phyloP scores from a whole-genome alignment of 2,113 vertebrate species.

The Anguilla japonica region DNA sequence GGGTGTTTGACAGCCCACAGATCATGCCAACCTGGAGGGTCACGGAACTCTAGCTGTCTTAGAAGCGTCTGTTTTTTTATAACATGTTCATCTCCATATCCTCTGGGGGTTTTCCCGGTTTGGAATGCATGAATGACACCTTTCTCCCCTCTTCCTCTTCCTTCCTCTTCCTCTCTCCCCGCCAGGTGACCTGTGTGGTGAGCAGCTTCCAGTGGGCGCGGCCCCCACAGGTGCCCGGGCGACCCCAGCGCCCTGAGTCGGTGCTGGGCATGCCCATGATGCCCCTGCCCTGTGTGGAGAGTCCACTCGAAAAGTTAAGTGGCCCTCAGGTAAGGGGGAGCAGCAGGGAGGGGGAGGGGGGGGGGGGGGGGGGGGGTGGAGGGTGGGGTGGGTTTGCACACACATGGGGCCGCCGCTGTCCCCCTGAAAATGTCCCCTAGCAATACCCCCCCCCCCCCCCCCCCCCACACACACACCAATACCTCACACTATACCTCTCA shows the following conservation, averaged over 20 bases:
- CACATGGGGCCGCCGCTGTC: background rate
- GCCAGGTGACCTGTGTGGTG: conserved; percentile 74
- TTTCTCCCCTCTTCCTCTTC: background rate
- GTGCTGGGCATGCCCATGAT: conserved; percentile 68
- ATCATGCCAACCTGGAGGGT: no score
- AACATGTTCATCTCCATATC: background rate
- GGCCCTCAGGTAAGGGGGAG: conserved; percentile 84
- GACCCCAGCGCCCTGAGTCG: conserved; percentile 55
- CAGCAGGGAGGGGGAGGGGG: conserved; percentile 12
- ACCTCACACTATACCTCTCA: background rate
- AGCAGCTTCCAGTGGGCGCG: conserved; percentile 70
- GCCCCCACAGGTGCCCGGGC: conserved; percentile 26
- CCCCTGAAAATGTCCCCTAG: background rate
- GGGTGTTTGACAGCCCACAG: no score
- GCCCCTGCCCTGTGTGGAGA: conserved; percentile 73
- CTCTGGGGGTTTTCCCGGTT: no score
- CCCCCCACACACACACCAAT: background rate
- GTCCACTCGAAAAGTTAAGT: conserved; percentile 92
- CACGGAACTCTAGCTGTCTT: no score
- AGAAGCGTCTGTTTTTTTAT: no score
- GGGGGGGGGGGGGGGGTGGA: conserved; percentile 26
- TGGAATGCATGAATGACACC: background rate
- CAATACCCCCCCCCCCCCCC: background rate
- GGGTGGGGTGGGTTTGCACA: conserved; percentile 22
- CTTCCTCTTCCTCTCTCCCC: background rate